Percentiles rank a stretch among this genome's conserved stretches.
These are phyloP conservation scores for Microctonus aethiopoides DNA, from an alignment of 2,888 invertebrate genomes.

Conservation along the genomic window DNA sequence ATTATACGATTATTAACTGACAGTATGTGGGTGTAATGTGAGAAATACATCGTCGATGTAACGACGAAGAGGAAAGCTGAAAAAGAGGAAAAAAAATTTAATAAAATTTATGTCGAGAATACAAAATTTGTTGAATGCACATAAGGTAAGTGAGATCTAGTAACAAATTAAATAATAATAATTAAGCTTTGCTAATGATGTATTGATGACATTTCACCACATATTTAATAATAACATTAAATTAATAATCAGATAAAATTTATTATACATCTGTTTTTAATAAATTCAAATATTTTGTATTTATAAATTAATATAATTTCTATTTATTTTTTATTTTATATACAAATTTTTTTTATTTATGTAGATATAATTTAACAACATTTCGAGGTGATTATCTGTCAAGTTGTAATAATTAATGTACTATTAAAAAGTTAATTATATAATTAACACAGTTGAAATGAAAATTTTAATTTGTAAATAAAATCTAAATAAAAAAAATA, in stretches of 20 bases:
- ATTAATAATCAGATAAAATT: too few species aligned
- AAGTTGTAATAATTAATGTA: too few species aligned
- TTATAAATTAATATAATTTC: too few species aligned
- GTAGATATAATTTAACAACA: too few species aligned
- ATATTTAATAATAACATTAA: constrained; percentile 34
- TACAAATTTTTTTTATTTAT: too few species aligned
- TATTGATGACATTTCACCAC: constrained; percentile 23
- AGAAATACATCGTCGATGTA: constrained; percentile 33
- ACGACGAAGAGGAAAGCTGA: constrained; percentile 2
- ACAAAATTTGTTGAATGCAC: constrained; percentile 4
- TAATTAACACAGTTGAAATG: too few species aligned
- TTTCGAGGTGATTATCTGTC: too few species aligned
- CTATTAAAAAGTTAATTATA: too few species aligned
- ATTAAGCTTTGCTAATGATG: constrained; percentile 10
- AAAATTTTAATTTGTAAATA: too few species aligned
- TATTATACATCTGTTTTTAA: constrained; percentile 40
- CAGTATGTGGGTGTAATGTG: constrained; percentile 63
- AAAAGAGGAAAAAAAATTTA: constrained; percentile 1
- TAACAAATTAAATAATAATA: constrained; percentile 58
- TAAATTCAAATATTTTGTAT: too few species aligned
- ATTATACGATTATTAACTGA: constrained; percentile 65
- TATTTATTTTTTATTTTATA: too few species aligned
- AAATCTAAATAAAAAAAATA: neutral
- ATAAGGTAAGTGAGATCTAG: constrained; percentile 43
- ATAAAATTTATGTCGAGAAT: neutral